phyloP scores from a whole-genome alignment of 2,113 vertebrate genomes.

The Sprattus sprattus region DNA sequence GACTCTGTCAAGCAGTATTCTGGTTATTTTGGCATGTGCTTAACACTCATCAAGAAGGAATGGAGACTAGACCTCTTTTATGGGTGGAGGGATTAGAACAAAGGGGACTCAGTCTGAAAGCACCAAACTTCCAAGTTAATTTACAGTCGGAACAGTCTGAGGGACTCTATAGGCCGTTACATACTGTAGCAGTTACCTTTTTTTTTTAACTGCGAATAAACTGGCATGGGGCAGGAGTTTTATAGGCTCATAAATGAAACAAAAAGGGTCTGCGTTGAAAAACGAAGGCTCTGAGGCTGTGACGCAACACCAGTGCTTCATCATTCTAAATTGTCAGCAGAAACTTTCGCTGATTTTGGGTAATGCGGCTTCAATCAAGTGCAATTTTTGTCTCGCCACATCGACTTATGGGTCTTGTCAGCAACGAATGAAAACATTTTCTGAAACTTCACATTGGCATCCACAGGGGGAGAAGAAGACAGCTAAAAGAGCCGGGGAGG shows the following conservation, averaged over 20 bases:
- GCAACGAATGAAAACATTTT: background rate
- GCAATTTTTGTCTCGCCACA: background rate
- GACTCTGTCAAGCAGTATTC: background rate
- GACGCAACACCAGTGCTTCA: background rate
- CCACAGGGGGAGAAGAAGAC: background rate
- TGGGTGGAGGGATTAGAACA: constrained; percentile 9
- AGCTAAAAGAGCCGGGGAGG: background rate
- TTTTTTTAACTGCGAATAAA: constrained; percentile 28
- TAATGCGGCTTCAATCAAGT: background rate
- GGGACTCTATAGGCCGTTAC: background rate
- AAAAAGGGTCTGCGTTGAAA: background rate
- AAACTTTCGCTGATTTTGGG: constrained; percentile 8
- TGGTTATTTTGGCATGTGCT: constrained; percentile 6
- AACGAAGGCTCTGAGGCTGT: background rate
- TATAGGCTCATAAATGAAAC: constrained; percentile 26
- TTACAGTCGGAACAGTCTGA: background rate
- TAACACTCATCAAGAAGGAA: background rate
- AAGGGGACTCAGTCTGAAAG: constrained; percentile 13
- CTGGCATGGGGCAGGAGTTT: constrained; percentile 5
- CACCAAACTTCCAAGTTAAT: background rate
- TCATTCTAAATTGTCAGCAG: background rate
- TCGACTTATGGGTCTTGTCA: background rate
- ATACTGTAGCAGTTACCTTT: background rate
- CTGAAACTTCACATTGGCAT: background rate
- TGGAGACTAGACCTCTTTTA: constrained; percentile 10